phyloP scores from a whole-genome alignment of 2,888 invertebrate species.

The Thera britannica region DNA sequence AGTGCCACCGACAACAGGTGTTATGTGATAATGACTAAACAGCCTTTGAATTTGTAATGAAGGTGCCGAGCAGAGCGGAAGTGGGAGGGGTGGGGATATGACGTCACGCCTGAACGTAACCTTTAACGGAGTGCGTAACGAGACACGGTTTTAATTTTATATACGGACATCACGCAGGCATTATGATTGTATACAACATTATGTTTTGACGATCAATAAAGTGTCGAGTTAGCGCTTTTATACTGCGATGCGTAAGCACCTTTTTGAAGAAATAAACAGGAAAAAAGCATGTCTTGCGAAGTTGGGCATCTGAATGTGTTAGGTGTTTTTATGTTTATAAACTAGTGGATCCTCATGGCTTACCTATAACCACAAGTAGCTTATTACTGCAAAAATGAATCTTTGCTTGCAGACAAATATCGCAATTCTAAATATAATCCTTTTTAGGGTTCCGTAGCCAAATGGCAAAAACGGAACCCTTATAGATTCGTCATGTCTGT shows the following conservation, averaged over 20 bases:
- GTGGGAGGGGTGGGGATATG: slow-evolving; percentile 45
- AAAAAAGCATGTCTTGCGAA: background rate
- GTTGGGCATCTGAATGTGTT: too few species aligned
- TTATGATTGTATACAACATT: slow-evolving; percentile 42
- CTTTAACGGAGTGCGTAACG: slow-evolving; percentile 43
- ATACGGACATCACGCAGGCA: slow-evolving; percentile 15
- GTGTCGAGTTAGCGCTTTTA: slow-evolving; percentile 17
- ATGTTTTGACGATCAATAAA: slow-evolving; percentile 43
- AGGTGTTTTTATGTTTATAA: too few species aligned
- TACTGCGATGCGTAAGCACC: background rate
- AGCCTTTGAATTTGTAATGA: slow-evolving; percentile 79
- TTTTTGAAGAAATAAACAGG: background rate
- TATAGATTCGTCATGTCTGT: too few species aligned
- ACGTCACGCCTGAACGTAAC: slow-evolving; percentile 52
- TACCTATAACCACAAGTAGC: too few species aligned
- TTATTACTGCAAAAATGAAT: too few species aligned
- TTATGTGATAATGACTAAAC: slow-evolving; percentile 79
- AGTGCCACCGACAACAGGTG: slow-evolving; percentile 74
- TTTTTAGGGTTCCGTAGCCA: too few species aligned
- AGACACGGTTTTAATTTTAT: slow-evolving; percentile 43
- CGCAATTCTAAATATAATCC: too few species aligned
- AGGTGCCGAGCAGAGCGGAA: slow-evolving; percentile 50
- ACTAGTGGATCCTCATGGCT: too few species aligned
- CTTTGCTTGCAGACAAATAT: too few species aligned
- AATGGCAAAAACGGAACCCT: too few species aligned